These are phyloP conservation scores for Chrysotoxum bicinctum DNA, from an alignment of 2,888 invertebrate genomes.

Conservation along the genomic window DNA sequence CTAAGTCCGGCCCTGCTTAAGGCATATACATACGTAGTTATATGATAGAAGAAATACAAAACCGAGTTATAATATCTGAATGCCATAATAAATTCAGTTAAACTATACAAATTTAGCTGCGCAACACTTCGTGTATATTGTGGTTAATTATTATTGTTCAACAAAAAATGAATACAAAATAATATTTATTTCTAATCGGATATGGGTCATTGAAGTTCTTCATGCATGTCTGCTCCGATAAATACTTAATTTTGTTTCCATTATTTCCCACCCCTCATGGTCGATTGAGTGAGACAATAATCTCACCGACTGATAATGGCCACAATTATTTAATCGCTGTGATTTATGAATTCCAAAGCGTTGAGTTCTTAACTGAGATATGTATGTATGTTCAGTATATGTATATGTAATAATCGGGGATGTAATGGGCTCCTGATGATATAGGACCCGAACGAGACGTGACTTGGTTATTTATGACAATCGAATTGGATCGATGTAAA, in stretches of 20 bases:
- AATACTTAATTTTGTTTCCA: not conserved
- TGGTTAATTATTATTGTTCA: conserved; percentile 44
- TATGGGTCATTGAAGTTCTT: conserved; percentile 57
- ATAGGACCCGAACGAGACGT: not conserved
- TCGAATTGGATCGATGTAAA: conserved; percentile 56
- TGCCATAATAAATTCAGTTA: conserved; percentile 1
- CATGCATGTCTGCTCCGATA: conserved; percentile 18
- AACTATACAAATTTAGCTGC: not conserved
- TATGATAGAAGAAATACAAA: conserved; percentile 1
- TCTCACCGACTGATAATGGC: conserved; percentile 63
- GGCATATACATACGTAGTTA: not conserved
- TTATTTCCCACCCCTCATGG: not conserved
- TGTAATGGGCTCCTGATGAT: conserved; percentile 18
- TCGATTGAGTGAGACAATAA: conserved; percentile 27
- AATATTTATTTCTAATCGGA: conserved; percentile 61
- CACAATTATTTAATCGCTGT: conserved; percentile 74
- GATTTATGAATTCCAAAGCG: conserved; percentile 73
- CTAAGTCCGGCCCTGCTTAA: not conserved
- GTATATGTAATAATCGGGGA: conserved; percentile 30
- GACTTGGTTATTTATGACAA: conserved; percentile 60
- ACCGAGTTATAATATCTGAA: conserved; percentile 31
- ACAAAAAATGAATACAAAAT: conserved; percentile 44
- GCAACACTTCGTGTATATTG: not conserved
- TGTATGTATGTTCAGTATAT: not conserved
- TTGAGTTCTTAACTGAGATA: conserved; percentile 48